A percentile compares a stretch with the other conserved stretches of the same genome.
phyloP scores from a whole-genome alignment of 2,888 invertebrate genomes.

The Cremastobaeus sp. region DNA sequence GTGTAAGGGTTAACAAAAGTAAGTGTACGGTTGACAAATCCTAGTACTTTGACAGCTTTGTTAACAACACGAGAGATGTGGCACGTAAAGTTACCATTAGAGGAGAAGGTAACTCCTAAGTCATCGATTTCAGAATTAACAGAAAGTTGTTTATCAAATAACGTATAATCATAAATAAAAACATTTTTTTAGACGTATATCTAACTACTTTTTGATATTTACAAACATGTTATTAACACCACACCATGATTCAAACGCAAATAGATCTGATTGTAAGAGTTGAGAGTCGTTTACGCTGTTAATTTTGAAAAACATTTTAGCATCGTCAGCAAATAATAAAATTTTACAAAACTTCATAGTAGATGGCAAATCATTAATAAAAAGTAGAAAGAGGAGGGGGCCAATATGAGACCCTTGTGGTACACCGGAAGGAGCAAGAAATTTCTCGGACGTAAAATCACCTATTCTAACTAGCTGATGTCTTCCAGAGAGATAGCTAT shows the following conservation, averaged over 20 bases:
- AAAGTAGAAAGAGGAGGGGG: slow-evolving; percentile 31
- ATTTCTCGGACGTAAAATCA: background rate
- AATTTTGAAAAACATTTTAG: background rate
- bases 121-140: no score
- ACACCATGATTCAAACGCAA: no score
- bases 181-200: background rate
- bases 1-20: no score
- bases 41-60: slow-evolving; percentile 5
- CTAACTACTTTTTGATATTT: no score
- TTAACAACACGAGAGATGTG: background rate
- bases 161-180: no score
- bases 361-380: slow-evolving; percentile 17
- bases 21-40: slow-evolving; percentile 10
- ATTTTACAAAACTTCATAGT: slow-evolving; percentile 11
- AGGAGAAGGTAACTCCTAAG: slow-evolving; percentile 10
- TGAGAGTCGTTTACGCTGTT: background rate
- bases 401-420: slow-evolving; percentile 49
- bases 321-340: slow-evolving; percentile 30
- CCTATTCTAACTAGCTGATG: slow-evolving; percentile 9
- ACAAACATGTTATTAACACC: no score
- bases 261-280: slow-evolving; percentile 4
- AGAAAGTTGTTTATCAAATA: no score
- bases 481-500: slow-evolving; percentile 34
- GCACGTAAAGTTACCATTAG: background rate
- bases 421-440: slow-evolving; percentile 15